A percentile compares a stretch with the other conserved stretches of the same genome.
Conservation (phyloP, 2,113 vertebrate species). For the Gymnocephalus cernua region DNA sequence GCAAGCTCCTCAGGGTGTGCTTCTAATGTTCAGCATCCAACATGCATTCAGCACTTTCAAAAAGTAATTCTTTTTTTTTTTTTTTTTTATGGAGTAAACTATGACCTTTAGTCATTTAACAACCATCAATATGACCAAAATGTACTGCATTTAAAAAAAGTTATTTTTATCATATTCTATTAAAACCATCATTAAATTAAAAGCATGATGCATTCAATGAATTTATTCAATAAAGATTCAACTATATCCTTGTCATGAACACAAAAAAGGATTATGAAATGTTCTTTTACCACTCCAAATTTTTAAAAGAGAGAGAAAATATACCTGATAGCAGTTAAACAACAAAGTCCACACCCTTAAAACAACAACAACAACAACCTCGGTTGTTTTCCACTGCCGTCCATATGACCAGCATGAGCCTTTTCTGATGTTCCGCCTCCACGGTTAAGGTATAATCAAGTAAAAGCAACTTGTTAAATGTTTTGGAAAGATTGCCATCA, state of each 20-base stretch:
- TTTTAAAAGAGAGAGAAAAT: not conserved
- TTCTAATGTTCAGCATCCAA: constrained; percentile 18
- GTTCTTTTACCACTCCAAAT: not conserved
- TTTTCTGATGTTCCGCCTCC: not conserved
- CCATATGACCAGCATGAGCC: not conserved
- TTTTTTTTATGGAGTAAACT: not conserved
- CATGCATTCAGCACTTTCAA: constrained; percentile 4
- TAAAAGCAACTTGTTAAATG: not conserved
- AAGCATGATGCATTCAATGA: not conserved
- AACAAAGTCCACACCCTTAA: not conserved
- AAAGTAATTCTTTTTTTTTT: not conserved
- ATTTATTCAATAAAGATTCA: not conserved
- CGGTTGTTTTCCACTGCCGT: not conserved
- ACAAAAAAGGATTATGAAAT: not conserved
- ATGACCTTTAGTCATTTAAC: not conserved
- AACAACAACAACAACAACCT: not conserved
- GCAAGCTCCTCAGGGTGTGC: constrained; percentile 1
- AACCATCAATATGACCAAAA: not conserved
- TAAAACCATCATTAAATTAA: not conserved
- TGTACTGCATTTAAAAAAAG: not conserved
- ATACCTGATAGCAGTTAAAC: not conserved
- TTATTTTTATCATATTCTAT: not conserved
- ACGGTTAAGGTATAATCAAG: not conserved
- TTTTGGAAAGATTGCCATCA: not conserved
- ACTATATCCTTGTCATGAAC: not conserved